Evolutionary conservation across 2,113 vertebrate genomes (phyloP).

Genomic region (Ia io): DNA sequence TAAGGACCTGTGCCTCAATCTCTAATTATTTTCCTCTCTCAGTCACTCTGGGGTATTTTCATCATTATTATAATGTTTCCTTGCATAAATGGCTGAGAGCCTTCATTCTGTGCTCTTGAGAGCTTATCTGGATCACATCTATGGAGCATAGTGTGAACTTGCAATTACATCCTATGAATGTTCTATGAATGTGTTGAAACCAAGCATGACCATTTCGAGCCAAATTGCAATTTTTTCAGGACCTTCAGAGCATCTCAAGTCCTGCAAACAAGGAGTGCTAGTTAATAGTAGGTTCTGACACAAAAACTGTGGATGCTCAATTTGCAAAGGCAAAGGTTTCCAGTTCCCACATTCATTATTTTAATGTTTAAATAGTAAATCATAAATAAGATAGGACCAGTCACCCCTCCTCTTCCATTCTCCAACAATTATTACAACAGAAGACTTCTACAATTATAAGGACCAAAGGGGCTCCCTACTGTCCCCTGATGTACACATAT

Average conservation of each 20-base stretch:
- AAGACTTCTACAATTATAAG: background rate
- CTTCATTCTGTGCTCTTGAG: background rate
- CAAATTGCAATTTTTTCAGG: background rate
- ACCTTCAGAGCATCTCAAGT: background rate
- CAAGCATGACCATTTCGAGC: conserved; percentile 23
- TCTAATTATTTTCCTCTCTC: background rate
- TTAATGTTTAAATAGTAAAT: conserved; percentile 1
- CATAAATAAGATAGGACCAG: background rate
- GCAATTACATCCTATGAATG: conserved; percentile 33
- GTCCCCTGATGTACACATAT: background rate
- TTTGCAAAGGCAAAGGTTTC: conserved; percentile 19
- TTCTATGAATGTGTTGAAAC: conserved; percentile 46
- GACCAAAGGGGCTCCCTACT: background rate
- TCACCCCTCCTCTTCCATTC: background rate
- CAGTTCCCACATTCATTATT: background rate
- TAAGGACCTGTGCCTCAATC: background rate
- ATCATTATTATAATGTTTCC: background rate
- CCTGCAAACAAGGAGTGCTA: background rate
- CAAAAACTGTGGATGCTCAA: background rate
- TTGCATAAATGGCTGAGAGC: conserved; percentile 7
- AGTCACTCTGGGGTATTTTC: background rate
- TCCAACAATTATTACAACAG: background rate
- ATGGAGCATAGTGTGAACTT: background rate
- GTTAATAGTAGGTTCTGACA: background rate
- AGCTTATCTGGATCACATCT: conserved; percentile 16